Base-by-base conservation (phyloP, 35 echinoderm and acorn worm genomes). In the Chiridota heheva region DNA sequence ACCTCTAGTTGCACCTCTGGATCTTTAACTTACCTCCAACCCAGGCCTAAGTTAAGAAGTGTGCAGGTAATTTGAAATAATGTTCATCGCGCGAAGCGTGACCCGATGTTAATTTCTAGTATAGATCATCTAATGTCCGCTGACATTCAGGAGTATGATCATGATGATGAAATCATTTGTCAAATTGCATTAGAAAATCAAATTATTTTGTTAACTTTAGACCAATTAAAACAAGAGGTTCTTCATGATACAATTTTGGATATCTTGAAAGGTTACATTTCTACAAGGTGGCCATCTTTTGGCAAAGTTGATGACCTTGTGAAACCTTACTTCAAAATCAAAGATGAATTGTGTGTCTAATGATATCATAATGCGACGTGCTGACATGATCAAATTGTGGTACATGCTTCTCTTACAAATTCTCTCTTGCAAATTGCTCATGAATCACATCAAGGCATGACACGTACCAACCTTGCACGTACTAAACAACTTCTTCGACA, bases 391-490 rank as follows among this genome's bases (percentile, higher is more conserved):
- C 10, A 51, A 51, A 12, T 51, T 10, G 47, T 51, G 8, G 47
- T 51, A 10, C 47, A 10, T 12, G 22, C 10, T 22, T 22, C 8
- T 22, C 47, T 51, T 10, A 22, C 47, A 12, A 22, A 51, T 10
- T 22, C 10, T 10, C 8, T 51, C 10, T 22, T 51, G 47, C 10
- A 10, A 12, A 10, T 51, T 12, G 70, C 18, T 29, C 40, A 78
- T 36, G 34, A 38, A 46, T 36, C 57, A 5, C 51, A 78, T 30
- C 31, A 78, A 61, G 74, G 74, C 6, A 78, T 78, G 47, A 60
- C 74, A 6, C 48, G 53, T 37, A 78, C 51, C 1, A 78, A 78
- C 36, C 74, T n/a, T n/a, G n/a, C n/a, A 6, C 48, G 53, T 37
- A 78, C 51, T 1, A 78, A 78, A 60, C 74, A 60, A 39, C 13